Base-by-base conservation (phyloP, 1,140 invertebrate species). In the Meloidogyne floridensis region DNA sequence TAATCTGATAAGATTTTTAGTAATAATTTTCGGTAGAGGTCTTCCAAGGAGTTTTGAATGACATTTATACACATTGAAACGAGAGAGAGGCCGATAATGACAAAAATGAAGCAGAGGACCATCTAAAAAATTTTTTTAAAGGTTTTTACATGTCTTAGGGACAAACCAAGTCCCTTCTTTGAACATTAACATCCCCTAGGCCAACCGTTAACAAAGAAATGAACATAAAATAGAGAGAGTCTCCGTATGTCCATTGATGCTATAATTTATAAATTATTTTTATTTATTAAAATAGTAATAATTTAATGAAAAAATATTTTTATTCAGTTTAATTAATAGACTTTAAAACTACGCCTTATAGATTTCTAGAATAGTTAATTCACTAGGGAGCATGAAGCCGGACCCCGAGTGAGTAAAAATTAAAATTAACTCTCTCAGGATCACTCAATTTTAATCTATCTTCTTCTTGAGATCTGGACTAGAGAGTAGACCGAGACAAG, bases 51-150 rank as follows among this genome's bases (percentile, higher is more conserved):
- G 6, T 65, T 74, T 85, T 89, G 88, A 43, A 90, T 87, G 43
- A 83, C 88, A 77, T 86, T 86, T n/a, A 89, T 89, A 72, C 85
- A 87, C 88, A 89, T 89, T 56, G 79, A 82, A 53, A 89, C 88
- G 3, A 89, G 81, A 3, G 88, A 90, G 9, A 89, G 86, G 43
- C 88, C 88, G 56, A 90, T 83, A 75, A 89, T 90, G 13, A 89
- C 88, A 71, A 89, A 87, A 11, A 90, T 80, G 75, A 90, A 89
- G 70, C 88, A 88, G 3, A 89, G 54, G 3, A 90, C 87, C 87
- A 89, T 89, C 81, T 89, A 51, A 71, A 53, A 43, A 8, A 0
- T 6, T 65, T 20, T 78, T 32, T 32, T 32, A 1, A 65, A 32
- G 13, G 11, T 54, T 54, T 7, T 65, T 65, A n/a, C 4, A 15